phyloP scores from a whole-genome alignment of 2,888 invertebrate genomes.

The Ptychoptera albimana region DNA sequence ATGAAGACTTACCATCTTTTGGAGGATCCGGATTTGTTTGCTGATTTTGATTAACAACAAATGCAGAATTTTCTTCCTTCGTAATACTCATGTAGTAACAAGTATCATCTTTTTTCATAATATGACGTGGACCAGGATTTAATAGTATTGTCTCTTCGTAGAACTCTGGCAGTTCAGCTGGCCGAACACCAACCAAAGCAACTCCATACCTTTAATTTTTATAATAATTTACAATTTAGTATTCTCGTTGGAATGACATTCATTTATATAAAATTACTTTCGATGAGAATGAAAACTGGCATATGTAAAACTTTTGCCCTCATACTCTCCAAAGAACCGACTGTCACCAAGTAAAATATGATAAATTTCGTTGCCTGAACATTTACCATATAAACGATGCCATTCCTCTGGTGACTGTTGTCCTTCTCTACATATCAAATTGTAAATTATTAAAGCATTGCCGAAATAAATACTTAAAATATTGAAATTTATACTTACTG shows the following conservation, averaged over 20 bases:
- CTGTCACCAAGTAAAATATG: slow-evolving; percentile 91
- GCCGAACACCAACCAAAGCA: slow-evolving; percentile 87
- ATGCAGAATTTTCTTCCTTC: slow-evolving; percentile 93
- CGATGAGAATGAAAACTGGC: slow-evolving; percentile 98
- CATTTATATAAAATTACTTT: slow-evolving; percentile 46
- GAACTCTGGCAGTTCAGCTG: slow-evolving; percentile 82
- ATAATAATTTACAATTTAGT: too few relatives aligned
- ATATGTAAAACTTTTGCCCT: slow-evolving; percentile 98
- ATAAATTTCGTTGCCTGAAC: slow-evolving; percentile 98
- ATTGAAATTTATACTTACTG: slow-evolving; percentile 62
- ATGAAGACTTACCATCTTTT: slow-evolving; percentile 20
- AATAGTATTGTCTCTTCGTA: slow-evolving; percentile 90
- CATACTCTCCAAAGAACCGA: slow-evolving; percentile 95
- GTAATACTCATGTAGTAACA: slow-evolving; percentile 98
- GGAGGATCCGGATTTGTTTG: slow-evolving; percentile 15
- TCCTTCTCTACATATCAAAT: slow-evolving; percentile 22
- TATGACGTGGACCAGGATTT: slow-evolving; percentile 93
- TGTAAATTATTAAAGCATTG: not conserved
- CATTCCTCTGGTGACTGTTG: slow-evolving; percentile 71
- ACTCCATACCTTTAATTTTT: slow-evolving; percentile 72
- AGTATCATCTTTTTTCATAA: slow-evolving; percentile 92
- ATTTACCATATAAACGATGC: slow-evolving; percentile 96
- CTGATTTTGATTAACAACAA: slow-evolving; percentile 57
- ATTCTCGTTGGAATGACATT: too few relatives aligned
- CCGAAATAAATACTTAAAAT: not conserved